Conservation (phyloP, 2,888 invertebrate genomes). For the Tiliacea citrago region DNA sequence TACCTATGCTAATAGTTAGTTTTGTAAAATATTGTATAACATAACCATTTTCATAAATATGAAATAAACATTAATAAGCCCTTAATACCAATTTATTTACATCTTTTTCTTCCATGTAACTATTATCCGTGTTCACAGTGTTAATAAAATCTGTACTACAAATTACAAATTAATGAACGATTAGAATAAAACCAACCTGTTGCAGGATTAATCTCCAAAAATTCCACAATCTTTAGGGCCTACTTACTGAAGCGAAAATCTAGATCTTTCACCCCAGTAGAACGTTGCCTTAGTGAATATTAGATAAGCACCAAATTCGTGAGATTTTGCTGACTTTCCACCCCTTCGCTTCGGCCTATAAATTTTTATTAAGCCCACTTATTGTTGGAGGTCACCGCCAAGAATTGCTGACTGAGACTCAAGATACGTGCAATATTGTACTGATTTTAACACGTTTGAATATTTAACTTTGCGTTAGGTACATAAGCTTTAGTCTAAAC, state of each 20-base stretch:
- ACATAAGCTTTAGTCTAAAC: not conserved
- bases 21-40: too few species aligned
- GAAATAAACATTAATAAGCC: too few species aligned
- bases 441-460: slow-evolving; percentile 10
- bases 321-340: slow-evolving; percentile 51
- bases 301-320: slow-evolving; percentile 46
- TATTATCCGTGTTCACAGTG: not conserved
- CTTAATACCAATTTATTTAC: too few species aligned
- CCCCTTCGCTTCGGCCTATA: slow-evolving; percentile 48
- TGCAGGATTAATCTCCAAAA: not conserved
- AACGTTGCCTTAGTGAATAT: slow-evolving; percentile 47
- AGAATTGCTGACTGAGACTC: slow-evolving; percentile 10
- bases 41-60: too few species aligned
- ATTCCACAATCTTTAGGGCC: not conserved
- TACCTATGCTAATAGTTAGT: too few species aligned
- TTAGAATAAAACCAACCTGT: not conserved
- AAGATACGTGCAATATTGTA: slow-evolving; percentile 7
- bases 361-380: slow-evolving; percentile 65
- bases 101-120: too few species aligned
- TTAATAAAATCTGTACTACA: not conserved
- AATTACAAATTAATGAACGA: not conserved
- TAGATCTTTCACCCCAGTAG: slow-evolving; percentile 6
- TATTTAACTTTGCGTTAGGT: not conserved
- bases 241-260: slow-evolving; percentile 1
- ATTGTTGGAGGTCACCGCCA: slow-evolving; percentile 42